Percentiles rank a stretch among this genome's conserved stretches.
These are phyloP conservation scores for Polypedilum pembai DNA, from an alignment of 1,140 invertebrate species.

Conservation along the genomic window DNA sequence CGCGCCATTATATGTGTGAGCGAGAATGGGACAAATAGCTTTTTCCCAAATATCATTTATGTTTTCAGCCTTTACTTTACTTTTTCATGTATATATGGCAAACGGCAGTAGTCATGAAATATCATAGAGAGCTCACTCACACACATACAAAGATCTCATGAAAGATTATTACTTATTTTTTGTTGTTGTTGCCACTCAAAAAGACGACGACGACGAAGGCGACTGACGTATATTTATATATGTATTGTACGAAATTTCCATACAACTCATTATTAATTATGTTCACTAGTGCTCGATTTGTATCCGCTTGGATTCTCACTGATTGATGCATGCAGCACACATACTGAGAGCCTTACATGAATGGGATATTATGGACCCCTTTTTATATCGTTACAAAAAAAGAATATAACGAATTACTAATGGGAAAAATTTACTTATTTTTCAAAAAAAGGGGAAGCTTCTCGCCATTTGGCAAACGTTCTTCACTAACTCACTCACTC, in stretches of 20 bases:
- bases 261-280: background rate
- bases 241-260: background rate
- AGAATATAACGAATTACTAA: background rate
- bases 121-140: constrained; percentile 9
- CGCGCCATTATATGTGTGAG: background rate
- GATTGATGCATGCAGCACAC: background rate
- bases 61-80: background rate
- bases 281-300: background rate
- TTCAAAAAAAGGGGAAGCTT: background rate
- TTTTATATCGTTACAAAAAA: background rate
- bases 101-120: background rate
- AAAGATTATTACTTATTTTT: background rate
- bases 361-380: background rate
- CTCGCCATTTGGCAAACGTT: constrained; percentile 3
- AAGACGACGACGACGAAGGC: background rate
- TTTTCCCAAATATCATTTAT: constrained; percentile 6
- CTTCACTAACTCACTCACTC: background rate
- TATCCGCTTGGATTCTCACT: background rate
- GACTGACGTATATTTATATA: no score
- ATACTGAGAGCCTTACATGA: no score
- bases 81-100: background rate
- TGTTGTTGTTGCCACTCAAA: background rate
- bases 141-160: background rate
- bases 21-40: constrained; percentile 25
- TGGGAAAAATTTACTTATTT: background rate